These are phyloP conservation scores for Athalia rosae DNA, from an alignment of 2,888 invertebrate species.

Conservation along the genomic window DNA sequence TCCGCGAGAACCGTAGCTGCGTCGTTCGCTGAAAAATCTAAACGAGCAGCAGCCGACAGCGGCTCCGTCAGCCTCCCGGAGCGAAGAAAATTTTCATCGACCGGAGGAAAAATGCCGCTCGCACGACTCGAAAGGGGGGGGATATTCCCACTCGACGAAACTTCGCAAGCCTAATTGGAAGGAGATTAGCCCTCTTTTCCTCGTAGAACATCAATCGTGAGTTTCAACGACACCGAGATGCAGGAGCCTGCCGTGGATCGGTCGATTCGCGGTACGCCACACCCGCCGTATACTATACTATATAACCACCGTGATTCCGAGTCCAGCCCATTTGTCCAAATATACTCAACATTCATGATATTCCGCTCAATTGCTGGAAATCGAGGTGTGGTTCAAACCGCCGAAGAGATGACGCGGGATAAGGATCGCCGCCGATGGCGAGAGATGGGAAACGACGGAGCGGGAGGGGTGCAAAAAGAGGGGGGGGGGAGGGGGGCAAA, in stretches of 20 bases:
- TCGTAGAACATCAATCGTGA: conserved; percentile 18
- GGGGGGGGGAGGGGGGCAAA: conserved; percentile 56
- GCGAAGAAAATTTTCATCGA: conserved; percentile 1
- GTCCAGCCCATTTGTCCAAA: conserved; percentile 61
- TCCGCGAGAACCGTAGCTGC: conserved; percentile 48
- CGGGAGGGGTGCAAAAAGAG: conserved; percentile 49
- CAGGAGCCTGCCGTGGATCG: neutral
- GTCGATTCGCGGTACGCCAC: neutral
- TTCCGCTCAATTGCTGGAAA: conserved; percentile 66
- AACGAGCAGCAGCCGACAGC: conserved; percentile 31
- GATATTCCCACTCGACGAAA: neutral
- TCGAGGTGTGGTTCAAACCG: conserved; percentile 58
- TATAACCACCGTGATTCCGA: neutral
- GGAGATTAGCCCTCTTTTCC: conserved; percentile 4
- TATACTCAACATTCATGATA: conserved; percentile 68
- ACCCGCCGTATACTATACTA: neutral
- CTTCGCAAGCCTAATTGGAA: conserved; percentile 3
- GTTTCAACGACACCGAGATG: neutral
- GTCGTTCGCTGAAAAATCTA: conserved; percentile 33
- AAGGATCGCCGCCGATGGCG: neutral
- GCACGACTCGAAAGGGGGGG: conserved; percentile 14
- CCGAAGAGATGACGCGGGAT: neutral
- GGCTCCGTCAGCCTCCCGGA: neutral
- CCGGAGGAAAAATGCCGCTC: neutral
- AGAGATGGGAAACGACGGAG: neutral